Evolutionary conservation across 2,113 vertebrate genomes (phyloP), one percentile per base, ranked within the genome.

Genomic region (Gadus chalcogrammus): DNA sequence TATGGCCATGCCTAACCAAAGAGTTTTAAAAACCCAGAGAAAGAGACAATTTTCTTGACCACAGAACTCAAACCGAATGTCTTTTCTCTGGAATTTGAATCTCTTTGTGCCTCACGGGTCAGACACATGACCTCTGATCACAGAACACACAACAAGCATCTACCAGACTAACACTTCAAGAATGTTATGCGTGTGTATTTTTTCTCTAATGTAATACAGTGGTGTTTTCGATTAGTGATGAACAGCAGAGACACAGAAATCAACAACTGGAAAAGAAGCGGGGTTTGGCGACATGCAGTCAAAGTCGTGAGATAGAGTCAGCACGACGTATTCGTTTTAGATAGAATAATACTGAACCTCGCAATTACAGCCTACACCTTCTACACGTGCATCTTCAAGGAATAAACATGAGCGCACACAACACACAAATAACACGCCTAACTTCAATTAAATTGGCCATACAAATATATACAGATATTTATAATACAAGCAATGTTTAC

Each of bases 1-100:
- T 62, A 65, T 65, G 76, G 65, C 65, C 68, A 56, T 59, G 61
- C 67, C 79, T 77, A 72, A 82, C 81, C 84, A 85, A 85, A 85
- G 84, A 86, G 75, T 77, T 67, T 42, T 74, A 80, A 70, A 65
- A 28, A 3, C 4, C 16, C 28, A 60, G 56, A 79, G 70, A 71
- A 11, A 64, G 63, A 64, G 31, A 5, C 13, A 9, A 48, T 48
- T 48, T 48, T 48, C 42, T 48, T 48, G 12, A 48, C 42, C 8
- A 48, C 42, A 48, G 42, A 48, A 48, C 11, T 48, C 42, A 7
- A 13, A 48, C 42, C 42, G 12, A 0, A 31, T 27, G 22, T 72
- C 38, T 15, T 4, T 48, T 73, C 48, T 68, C 62, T 75, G 74
- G 72, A 76, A 61, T 62, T 24, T 68, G 67, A 56, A 67, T 67